A percentile compares a stretch with the other conserved stretches of the same genome.
phyloP scores from a whole-genome alignment of 2,113 vertebrate species.

The Sorex araneus region DNA sequence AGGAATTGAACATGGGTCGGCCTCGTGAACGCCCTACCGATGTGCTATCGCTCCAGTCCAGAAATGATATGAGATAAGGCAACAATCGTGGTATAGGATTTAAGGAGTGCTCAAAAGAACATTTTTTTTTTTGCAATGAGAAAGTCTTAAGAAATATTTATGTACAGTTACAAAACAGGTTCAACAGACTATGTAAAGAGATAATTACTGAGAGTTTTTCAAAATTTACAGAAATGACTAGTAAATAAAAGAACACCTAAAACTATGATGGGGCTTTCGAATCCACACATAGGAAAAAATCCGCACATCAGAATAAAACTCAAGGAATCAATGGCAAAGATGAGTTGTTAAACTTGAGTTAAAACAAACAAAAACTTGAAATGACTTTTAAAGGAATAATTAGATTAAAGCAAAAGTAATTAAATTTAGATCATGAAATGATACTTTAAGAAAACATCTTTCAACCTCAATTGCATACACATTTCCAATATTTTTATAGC shows the following conservation, averaged over 20 bases:
- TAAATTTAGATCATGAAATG: too few relatives aligned
- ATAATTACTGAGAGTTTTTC: neutral
- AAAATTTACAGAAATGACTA: neutral
- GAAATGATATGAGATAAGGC: neutral
- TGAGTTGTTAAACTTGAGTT: neutral
- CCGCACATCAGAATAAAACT: neutral
- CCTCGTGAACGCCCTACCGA: too few relatives aligned
- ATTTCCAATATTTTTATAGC: too few relatives aligned
- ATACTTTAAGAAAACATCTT: too few relatives aligned
- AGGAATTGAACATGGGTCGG: too few relatives aligned
- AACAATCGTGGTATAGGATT: neutral
- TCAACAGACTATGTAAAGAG: neutral
- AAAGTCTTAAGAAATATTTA: neutral
- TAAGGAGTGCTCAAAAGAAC: neutral
- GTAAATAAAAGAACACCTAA: neutral
- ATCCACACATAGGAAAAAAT: too few relatives aligned
- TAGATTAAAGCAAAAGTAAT: too few relatives aligned
- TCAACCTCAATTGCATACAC: too few relatives aligned
- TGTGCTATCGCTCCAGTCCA: too few relatives aligned
- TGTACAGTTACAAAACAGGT: neutral
- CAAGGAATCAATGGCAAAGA: neutral
- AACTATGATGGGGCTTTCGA: fast-evolving
- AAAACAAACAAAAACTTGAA: neutral
- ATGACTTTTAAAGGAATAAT: too few relatives aligned
- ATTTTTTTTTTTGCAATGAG: too few relatives aligned